These are phyloP conservation scores for Noctua janthina DNA, from an alignment of 2,888 invertebrate genomes.

Conservation along the genomic window DNA sequence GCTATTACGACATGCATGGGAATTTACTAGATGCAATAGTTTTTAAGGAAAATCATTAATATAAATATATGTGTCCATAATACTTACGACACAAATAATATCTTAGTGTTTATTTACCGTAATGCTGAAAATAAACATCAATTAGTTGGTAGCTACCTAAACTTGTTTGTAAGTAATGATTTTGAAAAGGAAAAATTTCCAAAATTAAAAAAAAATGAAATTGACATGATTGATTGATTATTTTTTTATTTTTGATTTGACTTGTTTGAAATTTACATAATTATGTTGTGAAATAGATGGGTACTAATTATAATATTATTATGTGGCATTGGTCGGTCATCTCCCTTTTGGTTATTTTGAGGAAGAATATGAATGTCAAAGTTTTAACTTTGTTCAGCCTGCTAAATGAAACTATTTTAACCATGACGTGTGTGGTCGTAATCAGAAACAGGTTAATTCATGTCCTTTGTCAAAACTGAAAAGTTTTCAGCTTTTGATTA, in stretches of 20 bases:
- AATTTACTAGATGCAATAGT: not conserved
- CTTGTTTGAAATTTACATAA: too few relatives aligned
- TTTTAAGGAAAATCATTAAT: constrained; percentile 5
- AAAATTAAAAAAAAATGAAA: too few relatives aligned
- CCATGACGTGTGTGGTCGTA: not conserved
- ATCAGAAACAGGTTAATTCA: not conserved
- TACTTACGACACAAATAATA: not conserved
- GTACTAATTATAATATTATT: not conserved
- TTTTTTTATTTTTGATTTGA: too few relatives aligned
- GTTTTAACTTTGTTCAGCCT: not conserved
- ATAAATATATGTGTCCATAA: not conserved
- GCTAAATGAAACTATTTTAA: not conserved
- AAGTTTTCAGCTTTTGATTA: not conserved
- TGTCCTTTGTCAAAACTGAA: not conserved
- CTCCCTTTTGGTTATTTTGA: not conserved
- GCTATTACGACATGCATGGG: not conserved
- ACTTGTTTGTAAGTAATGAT: not conserved
- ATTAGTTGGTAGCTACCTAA: too few relatives aligned
- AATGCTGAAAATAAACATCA: constrained; percentile 33
- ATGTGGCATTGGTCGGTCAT: not conserved
- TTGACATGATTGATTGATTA: too few relatives aligned
- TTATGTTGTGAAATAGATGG: not conserved
- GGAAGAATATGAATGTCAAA: not conserved
- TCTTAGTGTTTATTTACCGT: constrained; percentile 19
- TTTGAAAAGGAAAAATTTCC: not conserved